Evolutionary conservation across 2,113 vertebrate genomes (phyloP).

Genomic region (Callionymus lyra): DNA sequence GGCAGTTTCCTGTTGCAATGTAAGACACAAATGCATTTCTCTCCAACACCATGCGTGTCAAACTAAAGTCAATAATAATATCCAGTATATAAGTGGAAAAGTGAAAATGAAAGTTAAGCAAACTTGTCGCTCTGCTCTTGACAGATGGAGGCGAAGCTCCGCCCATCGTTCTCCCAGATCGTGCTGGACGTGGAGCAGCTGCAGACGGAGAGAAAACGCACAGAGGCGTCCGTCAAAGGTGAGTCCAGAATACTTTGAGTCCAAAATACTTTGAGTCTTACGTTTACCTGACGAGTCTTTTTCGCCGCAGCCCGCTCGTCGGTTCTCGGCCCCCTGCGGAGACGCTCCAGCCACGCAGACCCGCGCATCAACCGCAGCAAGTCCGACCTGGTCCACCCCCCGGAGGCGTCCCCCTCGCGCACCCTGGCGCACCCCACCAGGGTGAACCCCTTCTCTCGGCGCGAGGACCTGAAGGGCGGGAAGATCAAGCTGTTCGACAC

Average conservation of each 20-base stretch:
- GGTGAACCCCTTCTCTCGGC: constrained; percentile 87
- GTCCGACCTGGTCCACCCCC: constrained; percentile 76
- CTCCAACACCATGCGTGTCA: too few relatives aligned
- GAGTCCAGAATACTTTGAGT: background rate
- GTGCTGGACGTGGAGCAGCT: constrained; percentile 72
- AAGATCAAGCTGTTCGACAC: constrained; percentile 91
- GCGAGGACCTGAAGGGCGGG: constrained; percentile 87
- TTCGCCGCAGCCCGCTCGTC: constrained; percentile 15
- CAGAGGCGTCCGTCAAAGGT: constrained; percentile 34
- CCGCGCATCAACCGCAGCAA: constrained; percentile 79
- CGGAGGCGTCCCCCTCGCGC: constrained; percentile 35
- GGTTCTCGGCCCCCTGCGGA: constrained; percentile 13
- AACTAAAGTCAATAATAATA: too few relatives aligned
- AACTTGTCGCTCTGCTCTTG: background rate
- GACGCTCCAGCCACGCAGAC: constrained; percentile 57
- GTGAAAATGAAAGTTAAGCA: background rate
- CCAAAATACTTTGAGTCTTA: background rate
- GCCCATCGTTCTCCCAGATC: constrained; percentile 80
- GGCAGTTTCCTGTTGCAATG: constrained; percentile 85
- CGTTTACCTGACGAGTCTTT: background rate
- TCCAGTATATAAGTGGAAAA: background rate
- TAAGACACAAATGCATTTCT: constrained; percentile 36
- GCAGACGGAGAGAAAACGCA: constrained; percentile 30
- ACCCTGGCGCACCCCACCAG: constrained; percentile 55
- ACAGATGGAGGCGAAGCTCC: constrained; percentile 52